These are phyloP conservation scores for Leptodactylus fallax DNA, from an alignment of 2,797 vertebrate genomes.

Conservation along the genomic window DNA sequence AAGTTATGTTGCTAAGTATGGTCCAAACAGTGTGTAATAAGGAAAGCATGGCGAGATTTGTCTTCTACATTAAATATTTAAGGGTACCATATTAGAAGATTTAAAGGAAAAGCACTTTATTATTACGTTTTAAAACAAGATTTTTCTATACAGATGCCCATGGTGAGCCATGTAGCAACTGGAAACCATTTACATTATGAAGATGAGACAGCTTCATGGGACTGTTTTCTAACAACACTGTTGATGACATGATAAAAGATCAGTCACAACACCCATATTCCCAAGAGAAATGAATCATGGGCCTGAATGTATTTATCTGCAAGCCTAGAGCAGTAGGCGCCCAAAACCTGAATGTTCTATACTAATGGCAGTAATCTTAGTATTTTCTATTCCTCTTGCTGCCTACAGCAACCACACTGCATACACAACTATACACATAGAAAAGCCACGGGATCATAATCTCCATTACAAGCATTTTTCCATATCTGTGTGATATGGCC, in stretches of 20 bases:
- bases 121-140: not conserved
- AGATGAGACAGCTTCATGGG: slow-evolving; percentile 3
- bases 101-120: not conserved
- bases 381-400: too few relatives aligned
- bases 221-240: slow-evolving; percentile 2
- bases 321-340: too few relatives aligned
- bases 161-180: not conserved
- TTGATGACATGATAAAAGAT: slow-evolving; percentile 16
- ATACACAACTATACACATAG: too few relatives aligned
- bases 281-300: not conserved
- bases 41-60: not conserved
- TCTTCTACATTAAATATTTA: not conserved
- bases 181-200: slow-evolving; percentile 6
- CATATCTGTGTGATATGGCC: too few relatives aligned
- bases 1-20: slow-evolving; percentile 14
- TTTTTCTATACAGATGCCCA: not conserved
- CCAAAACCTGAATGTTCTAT: not conserved
- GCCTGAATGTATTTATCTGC: not conserved
- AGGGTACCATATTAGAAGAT: not conserved
- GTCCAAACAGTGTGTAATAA: not conserved
- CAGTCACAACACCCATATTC: slow-evolving; percentile 6
- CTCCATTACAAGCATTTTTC: too few relatives aligned
- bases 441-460: too few relatives aligned
- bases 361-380: too few relatives aligned
- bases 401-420: too few relatives aligned